These are phyloP conservation scores for Hippolais icterina DNA, from an alignment of 2,113 vertebrate species.

Conservation along the genomic window DNA sequence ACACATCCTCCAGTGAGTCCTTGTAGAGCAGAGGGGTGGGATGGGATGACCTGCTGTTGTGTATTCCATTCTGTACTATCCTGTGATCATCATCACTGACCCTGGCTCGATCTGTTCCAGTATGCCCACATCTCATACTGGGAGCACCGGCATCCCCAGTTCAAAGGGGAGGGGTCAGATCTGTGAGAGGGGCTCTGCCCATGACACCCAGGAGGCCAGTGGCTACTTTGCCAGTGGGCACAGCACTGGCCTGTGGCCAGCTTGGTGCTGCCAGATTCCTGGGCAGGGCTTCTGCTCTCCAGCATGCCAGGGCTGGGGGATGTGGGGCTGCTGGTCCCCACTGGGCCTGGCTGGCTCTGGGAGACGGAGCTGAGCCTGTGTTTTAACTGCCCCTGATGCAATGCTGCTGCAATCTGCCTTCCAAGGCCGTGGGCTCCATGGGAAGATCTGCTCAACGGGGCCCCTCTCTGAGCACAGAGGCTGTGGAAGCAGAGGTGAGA, in stretches of 20 bases:
- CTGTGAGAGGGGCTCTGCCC: not conserved
- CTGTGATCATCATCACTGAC: not conserved
- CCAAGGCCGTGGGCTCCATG: not conserved
- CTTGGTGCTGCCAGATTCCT: not conserved
- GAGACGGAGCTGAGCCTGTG: not conserved
- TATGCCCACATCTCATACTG: not conserved
- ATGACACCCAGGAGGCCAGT: rapidly evolving
- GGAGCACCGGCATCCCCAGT: not conserved
- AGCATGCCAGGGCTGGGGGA: rapidly evolving
- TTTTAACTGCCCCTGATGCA: not conserved
- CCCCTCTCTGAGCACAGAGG: rapidly evolving
- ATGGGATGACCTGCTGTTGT: not conserved
- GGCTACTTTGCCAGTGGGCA: rapidly evolving
- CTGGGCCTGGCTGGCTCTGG: rapidly evolving
- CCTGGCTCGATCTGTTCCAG: not conserved
- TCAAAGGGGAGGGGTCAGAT: not conserved
- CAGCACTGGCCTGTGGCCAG: rapidly evolving
- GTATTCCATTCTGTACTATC: not conserved
- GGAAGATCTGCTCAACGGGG: not conserved
- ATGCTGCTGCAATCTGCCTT: rapidly evolving
- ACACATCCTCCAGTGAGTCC: not conserved
- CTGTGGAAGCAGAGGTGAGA: not conserved
- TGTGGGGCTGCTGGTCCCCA: not conserved
- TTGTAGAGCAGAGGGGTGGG: not conserved
- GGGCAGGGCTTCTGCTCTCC: not conserved